These are phyloP conservation scores for Parauchenoglanis ngamensis DNA, from an alignment of 2,797 vertebrate genomes.

Conservation along the genomic window DNA sequence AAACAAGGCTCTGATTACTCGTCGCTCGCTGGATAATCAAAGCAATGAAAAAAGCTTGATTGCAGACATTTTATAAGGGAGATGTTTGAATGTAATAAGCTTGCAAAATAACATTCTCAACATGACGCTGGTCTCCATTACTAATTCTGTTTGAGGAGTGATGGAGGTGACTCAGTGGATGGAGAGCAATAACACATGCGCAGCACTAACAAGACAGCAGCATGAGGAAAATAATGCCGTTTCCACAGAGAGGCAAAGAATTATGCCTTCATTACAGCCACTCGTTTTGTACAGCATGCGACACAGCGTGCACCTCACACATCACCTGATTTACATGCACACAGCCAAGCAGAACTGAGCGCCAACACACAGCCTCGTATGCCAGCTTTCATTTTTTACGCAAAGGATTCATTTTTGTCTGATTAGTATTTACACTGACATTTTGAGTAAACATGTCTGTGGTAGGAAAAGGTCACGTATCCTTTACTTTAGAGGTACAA, in stretches of 20 bases:
- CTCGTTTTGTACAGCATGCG: slow-evolving; percentile 20
- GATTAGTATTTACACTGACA: slow-evolving; percentile 4
- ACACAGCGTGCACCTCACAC: slow-evolving; percentile 18
- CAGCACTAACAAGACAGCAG: slow-evolving; percentile 46
- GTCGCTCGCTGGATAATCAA: slow-evolving; percentile 8
- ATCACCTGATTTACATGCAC: slow-evolving; percentile 32
- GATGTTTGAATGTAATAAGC: slow-evolving; percentile 19
- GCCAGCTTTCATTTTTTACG: neutral
- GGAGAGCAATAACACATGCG: slow-evolving; percentile 29
- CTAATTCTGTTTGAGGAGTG: slow-evolving; percentile 18
- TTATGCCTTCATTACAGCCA: slow-evolving; percentile 50
- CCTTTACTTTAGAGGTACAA: neutral
- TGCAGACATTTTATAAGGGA: slow-evolving; percentile 27
- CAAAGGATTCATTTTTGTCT: slow-evolving; percentile 5
- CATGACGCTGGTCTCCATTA: neutral
- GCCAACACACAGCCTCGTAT: neutral
- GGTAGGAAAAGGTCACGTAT: neutral
- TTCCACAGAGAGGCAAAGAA: slow-evolving; percentile 26
- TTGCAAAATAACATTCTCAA: slow-evolving; percentile 3
- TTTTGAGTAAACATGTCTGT: neutral
- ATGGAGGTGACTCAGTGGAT: slow-evolving; percentile 18
- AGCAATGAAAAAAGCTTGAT: slow-evolving; percentile 17
- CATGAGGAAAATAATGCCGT: slow-evolving; percentile 20
- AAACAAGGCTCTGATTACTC: slow-evolving; percentile 25
- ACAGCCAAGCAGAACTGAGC: slow-evolving; percentile 7